Evolutionary conservation across 2,113 vertebrate species (phyloP), one percentile per base, ranked within the genome.

Genomic region (Stegastes partitus): DNA sequence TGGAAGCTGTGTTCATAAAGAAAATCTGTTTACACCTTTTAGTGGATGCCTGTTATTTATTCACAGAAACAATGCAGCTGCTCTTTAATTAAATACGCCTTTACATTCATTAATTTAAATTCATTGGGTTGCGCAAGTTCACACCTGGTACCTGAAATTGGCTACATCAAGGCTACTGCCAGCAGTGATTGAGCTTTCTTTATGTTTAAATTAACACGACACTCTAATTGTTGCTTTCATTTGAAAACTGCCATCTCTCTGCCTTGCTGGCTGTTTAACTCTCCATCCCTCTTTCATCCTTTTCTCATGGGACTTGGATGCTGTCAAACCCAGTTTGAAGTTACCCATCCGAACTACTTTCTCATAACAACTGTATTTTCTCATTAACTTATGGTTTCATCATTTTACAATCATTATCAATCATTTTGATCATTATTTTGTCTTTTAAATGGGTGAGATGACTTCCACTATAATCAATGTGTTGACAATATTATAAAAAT

Each of bases 1-100:
- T 86, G 79, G 81, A 83, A 34, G 11, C 87, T 73, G 25, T 90
- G 70, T 5, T 61, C 0, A 14, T 82, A 67, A 50, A 68, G 11
- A 21, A 39, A 31, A 12, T 21, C 0, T 19, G 16, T 61, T 8
- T 11, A 0, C 2, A 37, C 10, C 1, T 49, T 84, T 22, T n/a
- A 42, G 22, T 26, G 23, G 14, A 44, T 9, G 10, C 11, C 5
- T 77, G 56, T 25, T 23, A n/a, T 68, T 44, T 70, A 34, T 28
- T 11, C 10, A 19, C 1, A 0, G 1, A 56, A 4, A 42, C 1
- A 11, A 11, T 8, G 11, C 28, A 4, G 6, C 23, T 53, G 4
- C 19, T 55, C 25, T 58, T 19, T 12, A 67, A 11, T 21, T 61
- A 10, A 19, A 39, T 16, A 26, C 22, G 11, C 5, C 26, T 64